phyloP scores from a whole-genome alignment of 2,113 vertebrate species.

The Cyprinodon brontotheroides region DNA sequence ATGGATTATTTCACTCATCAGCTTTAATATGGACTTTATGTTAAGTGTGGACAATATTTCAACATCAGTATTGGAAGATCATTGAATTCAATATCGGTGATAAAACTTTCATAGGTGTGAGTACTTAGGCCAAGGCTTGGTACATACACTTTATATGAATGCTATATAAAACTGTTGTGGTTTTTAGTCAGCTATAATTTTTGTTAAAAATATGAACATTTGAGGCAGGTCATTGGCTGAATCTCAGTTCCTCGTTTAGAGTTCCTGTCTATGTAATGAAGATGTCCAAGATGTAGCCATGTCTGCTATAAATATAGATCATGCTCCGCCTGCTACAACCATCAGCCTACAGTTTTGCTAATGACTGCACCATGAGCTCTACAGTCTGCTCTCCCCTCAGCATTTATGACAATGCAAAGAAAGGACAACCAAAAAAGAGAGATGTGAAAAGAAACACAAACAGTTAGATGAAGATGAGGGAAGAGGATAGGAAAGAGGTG shows the following conservation, averaged over 20 bases:
- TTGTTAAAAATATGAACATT: not conserved
- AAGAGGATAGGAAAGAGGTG: conserved; percentile 27
- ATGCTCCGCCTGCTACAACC: conserved; percentile 21
- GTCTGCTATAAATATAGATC: conserved; percentile 33
- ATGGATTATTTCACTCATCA: not conserved
- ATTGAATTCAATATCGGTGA: no score
- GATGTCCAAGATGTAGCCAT: not conserved
- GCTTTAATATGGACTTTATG: not conserved
- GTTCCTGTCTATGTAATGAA: conserved; percentile 17
- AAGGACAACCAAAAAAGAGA: conserved; percentile 37
- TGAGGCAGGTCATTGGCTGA: not conserved
- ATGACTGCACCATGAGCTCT: conserved; percentile 18
- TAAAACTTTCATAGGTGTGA: no score
- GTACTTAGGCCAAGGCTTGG: no score
- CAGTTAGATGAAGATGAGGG: conserved; percentile 30
- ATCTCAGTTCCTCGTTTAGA: not conserved
- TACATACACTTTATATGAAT: no score
- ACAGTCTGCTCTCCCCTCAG: conserved; percentile 5
- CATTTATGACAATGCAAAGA: conserved; percentile 66
- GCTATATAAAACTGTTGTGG: not conserved
- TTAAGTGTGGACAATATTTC: no score
- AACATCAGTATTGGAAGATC: no score
- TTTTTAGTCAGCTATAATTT: not conserved
- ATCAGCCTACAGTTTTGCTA: conserved; percentile 28
- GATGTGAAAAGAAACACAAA: conserved; percentile 39